Evolutionary conservation across 2,797 vertebrate species (phyloP).

Genomic region (Pseudotriccus pelzelni): DNA sequence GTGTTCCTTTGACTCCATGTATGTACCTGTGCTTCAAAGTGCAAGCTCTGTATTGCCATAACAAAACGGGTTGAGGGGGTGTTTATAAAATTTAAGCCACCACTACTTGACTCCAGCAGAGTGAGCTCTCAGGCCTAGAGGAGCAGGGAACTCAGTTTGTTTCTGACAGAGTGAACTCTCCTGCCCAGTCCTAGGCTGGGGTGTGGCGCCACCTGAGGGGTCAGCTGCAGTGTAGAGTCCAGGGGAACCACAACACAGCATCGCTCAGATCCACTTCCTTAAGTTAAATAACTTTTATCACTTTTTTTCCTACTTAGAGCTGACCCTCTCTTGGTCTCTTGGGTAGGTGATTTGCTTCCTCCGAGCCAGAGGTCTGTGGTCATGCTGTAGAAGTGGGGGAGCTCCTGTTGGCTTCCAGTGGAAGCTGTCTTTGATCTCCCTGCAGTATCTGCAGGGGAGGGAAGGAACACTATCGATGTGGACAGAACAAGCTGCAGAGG

Average conservation of each 20-base stretch:
- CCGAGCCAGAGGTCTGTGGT: background rate
- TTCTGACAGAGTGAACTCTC: background rate
- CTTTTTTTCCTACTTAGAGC: background rate
- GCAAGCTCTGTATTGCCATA: background rate
- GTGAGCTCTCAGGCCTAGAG: accelerated
- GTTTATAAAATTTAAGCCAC: too few relatives aligned
- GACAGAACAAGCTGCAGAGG: slow-evolving; percentile 15
- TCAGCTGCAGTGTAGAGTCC: background rate
- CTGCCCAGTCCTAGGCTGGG: background rate
- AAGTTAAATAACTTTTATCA: background rate
- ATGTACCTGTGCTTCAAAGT: background rate
- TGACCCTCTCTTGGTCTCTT: background rate
- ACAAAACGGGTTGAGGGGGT: accelerated
- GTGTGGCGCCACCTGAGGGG: background rate
- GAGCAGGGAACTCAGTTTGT: background rate
- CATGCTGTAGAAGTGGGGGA: background rate
- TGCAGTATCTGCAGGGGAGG: slow-evolving; percentile 40
- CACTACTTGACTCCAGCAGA: accelerated
- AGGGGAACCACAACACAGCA: background rate
- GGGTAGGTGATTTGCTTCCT: slow-evolving; percentile 29
- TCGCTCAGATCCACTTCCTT: background rate
- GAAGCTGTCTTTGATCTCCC: slow-evolving; percentile 45
- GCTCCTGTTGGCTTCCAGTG: slow-evolving; percentile 28
- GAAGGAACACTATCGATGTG: background rate
- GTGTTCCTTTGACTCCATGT: background rate